phyloP scores from a whole-genome alignment of 2,888 invertebrate species.

The Pollenia angustigena region DNA sequence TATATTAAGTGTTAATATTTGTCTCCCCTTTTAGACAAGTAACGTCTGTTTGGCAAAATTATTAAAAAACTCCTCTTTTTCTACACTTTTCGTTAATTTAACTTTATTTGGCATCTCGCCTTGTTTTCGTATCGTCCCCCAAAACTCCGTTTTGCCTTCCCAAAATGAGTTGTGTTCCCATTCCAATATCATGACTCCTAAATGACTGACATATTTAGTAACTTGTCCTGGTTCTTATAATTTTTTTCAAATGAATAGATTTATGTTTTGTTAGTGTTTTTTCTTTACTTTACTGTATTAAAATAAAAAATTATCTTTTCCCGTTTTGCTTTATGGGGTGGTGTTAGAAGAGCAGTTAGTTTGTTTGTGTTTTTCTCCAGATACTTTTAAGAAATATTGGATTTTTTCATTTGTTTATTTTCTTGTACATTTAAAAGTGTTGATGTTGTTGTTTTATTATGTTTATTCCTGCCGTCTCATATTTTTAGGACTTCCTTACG shows the following conservation, averaged over 20 bases:
- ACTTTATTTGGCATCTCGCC: conserved; percentile 14
- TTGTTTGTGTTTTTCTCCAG: background rate
- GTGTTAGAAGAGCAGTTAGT: background rate
- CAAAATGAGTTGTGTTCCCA: background rate
- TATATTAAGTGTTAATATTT: background rate
- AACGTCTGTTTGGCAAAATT: conserved; percentile 28
- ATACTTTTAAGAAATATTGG: conserved; percentile 11
- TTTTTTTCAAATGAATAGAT: conserved; percentile 48
- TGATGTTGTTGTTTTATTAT: conserved; percentile 26
- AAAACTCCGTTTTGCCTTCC: background rate
- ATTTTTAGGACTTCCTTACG: conserved; percentile 62
- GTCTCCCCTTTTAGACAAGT: background rate
- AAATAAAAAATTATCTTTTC: background rate
- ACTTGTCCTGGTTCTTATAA: conserved; percentile 14
- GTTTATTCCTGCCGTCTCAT: conserved; percentile 50
- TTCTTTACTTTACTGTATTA: background rate
- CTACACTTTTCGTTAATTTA: background rate
- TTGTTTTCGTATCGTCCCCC: background rate
- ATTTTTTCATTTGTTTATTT: background rate
- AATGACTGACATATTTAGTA: conserved; percentile 53
- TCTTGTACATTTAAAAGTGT: background rate
- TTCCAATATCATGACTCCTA: background rate
- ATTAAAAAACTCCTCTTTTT: conserved; percentile 9
- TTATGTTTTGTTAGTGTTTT: conserved; percentile 6
- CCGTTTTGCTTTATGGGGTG: background rate